Evolutionary conservation across 2,113 vertebrate genomes (phyloP).

Genomic region (Sminthopsis crassicaudata): DNA sequence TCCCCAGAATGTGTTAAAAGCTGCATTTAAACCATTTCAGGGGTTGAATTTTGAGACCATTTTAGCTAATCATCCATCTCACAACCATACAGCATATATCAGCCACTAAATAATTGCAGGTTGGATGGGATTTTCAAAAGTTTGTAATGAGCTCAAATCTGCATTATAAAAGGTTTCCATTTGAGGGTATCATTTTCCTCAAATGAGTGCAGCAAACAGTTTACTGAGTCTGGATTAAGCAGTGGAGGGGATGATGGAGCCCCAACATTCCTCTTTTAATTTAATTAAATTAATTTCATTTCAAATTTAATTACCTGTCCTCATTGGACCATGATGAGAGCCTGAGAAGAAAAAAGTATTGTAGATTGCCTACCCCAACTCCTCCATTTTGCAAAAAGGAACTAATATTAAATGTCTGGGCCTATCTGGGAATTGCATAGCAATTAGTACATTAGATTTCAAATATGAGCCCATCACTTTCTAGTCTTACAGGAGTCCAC

Average conservation of each 20-base stretch:
- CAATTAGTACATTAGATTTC: neutral
- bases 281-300: neutral
- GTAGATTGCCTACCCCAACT: neutral
- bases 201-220: neutral
- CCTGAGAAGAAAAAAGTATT: neutral
- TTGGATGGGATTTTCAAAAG: neutral
- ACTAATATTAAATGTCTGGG: neutral
- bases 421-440: neutral
- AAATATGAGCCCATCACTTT: neutral
- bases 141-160: neutral
- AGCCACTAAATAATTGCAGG: neutral
- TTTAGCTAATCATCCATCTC: neutral
- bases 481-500: neutral
- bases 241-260: neutral
- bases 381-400: neutral
- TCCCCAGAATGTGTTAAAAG: neutral
- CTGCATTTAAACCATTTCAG: neutral
- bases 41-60: neutral
- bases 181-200: neutral
- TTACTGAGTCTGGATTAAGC: neutral
- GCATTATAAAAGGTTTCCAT: constrained; percentile 6
- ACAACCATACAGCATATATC: neutral
- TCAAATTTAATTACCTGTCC: neutral
- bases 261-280: neutral
- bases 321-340: neutral